Evolutionary conservation across 1,140 invertebrate species (phyloP), one percentile per base, ranked within the genome.

Genomic region (Brachionus calyciflorus): DNA sequence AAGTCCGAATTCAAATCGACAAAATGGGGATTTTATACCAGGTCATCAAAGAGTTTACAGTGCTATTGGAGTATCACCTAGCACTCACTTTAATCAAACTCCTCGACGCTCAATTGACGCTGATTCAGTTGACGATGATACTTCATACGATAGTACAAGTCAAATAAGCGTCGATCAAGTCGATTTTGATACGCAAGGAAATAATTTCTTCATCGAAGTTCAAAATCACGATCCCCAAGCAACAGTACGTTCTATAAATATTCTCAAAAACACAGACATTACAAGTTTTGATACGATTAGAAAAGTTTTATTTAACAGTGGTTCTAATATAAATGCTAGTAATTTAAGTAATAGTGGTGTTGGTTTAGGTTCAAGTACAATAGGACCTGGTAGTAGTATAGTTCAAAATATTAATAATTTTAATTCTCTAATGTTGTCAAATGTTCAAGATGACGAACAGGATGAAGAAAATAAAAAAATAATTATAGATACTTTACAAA

Each of bases 81-180:
- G 53, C 19, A 19, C 19, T 1, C 44, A 73, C 5, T 5, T n/a
- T 14, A 73, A 51, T 24, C 46, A 73, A 30, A 73, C 69, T 14
- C 44, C 69, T 21, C 69, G 69, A 19, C 44, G 46, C 17, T 73
- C 69, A 14, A 51, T 73, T 28, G 69, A 73, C n/a, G 30, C 33
- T 33, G 46, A 73, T 17, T 73, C 69, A 19, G 40, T 51, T 10
- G 69, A 73, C 69, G 69, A 73, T 37, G 69, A 73, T 24, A 73
- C 69, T 1, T 73, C 69, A 2, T 73, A 73, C 46, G 69, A 73
- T 37, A 73, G 69, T 26, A 14, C 48, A 3, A 73, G 69, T 30
- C 69, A 73, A 41, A 33, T 73, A n/a, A 73, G 69, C 46, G 41
- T 73, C 2, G 69, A 73, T 28, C 37, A 44, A 19, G 60, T 44